Conservation (phyloP, 2,888 invertebrate genomes). For the Watsonalla binaria region DNA sequence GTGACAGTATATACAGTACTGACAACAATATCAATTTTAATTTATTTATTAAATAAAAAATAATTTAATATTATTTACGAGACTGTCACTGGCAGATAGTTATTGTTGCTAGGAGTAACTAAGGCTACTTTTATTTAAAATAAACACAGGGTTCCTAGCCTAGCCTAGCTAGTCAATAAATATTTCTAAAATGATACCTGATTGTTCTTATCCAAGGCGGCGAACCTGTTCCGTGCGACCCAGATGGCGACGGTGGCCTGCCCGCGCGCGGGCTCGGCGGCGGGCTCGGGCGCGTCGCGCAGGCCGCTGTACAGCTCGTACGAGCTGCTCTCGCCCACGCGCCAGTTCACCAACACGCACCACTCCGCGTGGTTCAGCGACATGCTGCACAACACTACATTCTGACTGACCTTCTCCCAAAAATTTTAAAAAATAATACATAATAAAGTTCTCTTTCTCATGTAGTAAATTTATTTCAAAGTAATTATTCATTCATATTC, state of each 20-base stretch:
- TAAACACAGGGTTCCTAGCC: too few relatives aligned
- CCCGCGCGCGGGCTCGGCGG: slow-evolving; percentile 81
- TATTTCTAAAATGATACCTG: slow-evolving; percentile 79
- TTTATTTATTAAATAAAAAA: too few relatives aligned
- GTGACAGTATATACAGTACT: neutral
- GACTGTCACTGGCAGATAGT: too few relatives aligned
- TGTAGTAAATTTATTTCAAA: too few relatives aligned
- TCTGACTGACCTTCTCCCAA: too few relatives aligned
- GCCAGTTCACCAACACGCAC: slow-evolving; percentile 88
- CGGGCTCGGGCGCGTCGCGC: slow-evolving; percentile 81
- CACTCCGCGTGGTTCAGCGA: slow-evolving; percentile 98
- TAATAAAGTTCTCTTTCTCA: too few relatives aligned
- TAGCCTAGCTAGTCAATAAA: too few relatives aligned
- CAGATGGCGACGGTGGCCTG: slow-evolving; percentile 90
- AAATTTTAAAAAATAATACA: too few relatives aligned
- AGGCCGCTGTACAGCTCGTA: slow-evolving; percentile 97
- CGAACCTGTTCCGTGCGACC: slow-evolving; percentile 99
- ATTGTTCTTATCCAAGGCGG: slow-evolving; percentile 95
- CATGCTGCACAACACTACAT: slow-evolving; percentile 79
- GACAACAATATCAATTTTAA: neutral
- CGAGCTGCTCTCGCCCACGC: slow-evolving; percentile 93
- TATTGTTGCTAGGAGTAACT: too few relatives aligned
- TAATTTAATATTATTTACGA: too few relatives aligned
- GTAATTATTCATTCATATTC: too few relatives aligned
- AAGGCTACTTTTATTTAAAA: too few relatives aligned